Percentiles rank a stretch among this genome's conserved stretches.
These are phyloP conservation scores for Danio jaintianensis DNA, from an alignment of 2,797 vertebrate genomes.

Conservation along the genomic window DNA sequence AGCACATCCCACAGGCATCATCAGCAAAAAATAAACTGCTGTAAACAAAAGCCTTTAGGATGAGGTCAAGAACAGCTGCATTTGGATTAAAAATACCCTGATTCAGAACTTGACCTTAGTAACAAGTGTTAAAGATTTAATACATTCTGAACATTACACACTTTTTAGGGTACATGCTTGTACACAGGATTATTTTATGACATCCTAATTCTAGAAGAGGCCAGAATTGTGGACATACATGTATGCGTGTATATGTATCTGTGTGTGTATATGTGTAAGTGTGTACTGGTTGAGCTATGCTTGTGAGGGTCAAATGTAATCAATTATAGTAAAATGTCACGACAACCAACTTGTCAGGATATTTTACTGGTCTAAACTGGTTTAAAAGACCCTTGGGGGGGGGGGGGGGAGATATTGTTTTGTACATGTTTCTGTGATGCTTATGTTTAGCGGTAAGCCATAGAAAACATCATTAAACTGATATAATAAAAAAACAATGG, in stretches of 20 bases:
- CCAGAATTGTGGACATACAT: slow-evolving; percentile 9
- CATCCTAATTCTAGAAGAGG: slow-evolving; percentile 38
- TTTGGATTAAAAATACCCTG: neutral
- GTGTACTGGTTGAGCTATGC: neutral
- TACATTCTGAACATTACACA: neutral
- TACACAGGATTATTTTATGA: slow-evolving; percentile 33
- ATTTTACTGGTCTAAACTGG: too few relatives aligned
- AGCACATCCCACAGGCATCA: neutral
- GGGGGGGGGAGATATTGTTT: too few relatives aligned
- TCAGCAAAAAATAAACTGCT: neutral
- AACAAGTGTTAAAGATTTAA: neutral
- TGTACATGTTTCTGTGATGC: too few relatives aligned
- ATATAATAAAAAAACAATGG: too few relatives aligned
- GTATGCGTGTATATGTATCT: neutral
- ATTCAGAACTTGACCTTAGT: neutral
- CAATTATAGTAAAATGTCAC: too few relatives aligned
- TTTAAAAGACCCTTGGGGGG: too few relatives aligned
- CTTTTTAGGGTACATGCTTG: slow-evolving; percentile 29
- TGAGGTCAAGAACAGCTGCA: slow-evolving; percentile 5
- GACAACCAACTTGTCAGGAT: too few relatives aligned
- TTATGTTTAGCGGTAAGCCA: too few relatives aligned
- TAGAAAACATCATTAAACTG: too few relatives aligned
- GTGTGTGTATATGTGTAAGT: neutral
- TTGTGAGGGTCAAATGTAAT: too few relatives aligned
- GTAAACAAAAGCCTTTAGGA: neutral